phyloP scores from a whole-genome alignment of 2,797 vertebrate species.

The Peromyscus melanophrys region DNA sequence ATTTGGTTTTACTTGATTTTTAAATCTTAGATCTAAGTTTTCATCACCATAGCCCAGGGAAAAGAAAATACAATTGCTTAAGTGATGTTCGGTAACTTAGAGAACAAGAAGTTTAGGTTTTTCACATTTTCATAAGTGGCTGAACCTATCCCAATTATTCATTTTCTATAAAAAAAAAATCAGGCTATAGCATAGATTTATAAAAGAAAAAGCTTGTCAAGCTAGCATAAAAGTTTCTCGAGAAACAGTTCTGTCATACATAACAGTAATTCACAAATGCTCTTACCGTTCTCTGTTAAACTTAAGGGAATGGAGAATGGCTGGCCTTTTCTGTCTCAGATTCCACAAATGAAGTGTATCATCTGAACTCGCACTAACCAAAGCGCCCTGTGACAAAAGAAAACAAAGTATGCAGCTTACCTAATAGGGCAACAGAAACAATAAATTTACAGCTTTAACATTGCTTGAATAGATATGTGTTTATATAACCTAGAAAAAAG shows the following conservation, averaged over 20 bases:
- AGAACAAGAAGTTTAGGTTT: constrained; percentile 4
- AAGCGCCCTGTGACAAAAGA: constrained; percentile 93
- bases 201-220: background rate
- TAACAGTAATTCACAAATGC: constrained; percentile 28
- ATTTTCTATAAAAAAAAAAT: constrained; percentile 55
- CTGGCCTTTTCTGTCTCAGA: constrained; percentile 97
- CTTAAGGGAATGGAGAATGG: constrained; percentile 98
- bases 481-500: constrained; percentile 21
- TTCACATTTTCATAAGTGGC: constrained; percentile 16
- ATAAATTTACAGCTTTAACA: constrained; percentile 10
- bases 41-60: background rate
- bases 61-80: constrained; percentile 24
- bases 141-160: constrained; percentile 20
- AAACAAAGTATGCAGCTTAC: constrained; percentile 69
- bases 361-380: constrained; percentile 97
- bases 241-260: constrained; percentile 37
- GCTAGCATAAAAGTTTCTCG: constrained; percentile 5
- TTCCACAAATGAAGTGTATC: constrained; percentile 99
- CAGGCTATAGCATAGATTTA: background rate
- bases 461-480: constrained; percentile 10
- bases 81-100: background rate
- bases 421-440: constrained; percentile 56
- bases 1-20: constrained; percentile 49
- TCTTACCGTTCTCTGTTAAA: constrained; percentile 98
- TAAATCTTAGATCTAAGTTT: constrained; percentile 42